Evolutionary conservation across 2,797 vertebrate species (phyloP), one percentile per base, ranked within the genome.

Genomic region (Sitta carolinensis): DNA sequence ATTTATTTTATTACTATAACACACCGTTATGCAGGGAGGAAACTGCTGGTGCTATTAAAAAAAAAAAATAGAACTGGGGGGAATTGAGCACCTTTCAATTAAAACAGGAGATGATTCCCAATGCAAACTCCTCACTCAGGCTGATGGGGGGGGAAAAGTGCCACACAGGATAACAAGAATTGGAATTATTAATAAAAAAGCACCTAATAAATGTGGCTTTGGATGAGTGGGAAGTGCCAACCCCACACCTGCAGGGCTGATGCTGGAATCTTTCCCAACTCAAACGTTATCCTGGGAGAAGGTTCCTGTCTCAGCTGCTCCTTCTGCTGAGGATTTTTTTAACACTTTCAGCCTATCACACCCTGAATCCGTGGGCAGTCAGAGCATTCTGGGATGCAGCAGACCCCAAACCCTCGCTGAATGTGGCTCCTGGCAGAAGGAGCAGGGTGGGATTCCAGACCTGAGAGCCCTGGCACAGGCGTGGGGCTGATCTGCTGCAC

Each of bases 1-100:
- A 97, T 97, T 98, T 97, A 97, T 98, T 98, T 98, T 97, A 97
- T 98, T 95, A 96, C 97, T 95, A 67, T 97, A 96, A 96, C 94
- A 96, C 94, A 97, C 91, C 63, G 45, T 96, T 93, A 73, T 95
- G 90, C 81, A 85, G 96, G 91, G 93, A 96, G 87, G 77, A 97
- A 98, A 97, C 92, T 91, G 96, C 96, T 96, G 96, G 85, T 97
- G 96, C 96, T 94, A 96, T 97, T 96, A 96, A 96, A 95, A 96
- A 51, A 51, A 95, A 96, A 51, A 50, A 43, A 94, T 81, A 96
- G 87, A 90, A 95, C 5, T 95, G 96, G 90, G 91, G 91, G 80
- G 76, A 84, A 91, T 3, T 68, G 87, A 96, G 93, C 79, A 97
- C 91, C 72, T 96, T 94, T 80, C 97, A 95, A 96, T 97, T 97